These are phyloP conservation scores for Glandiceps talaboti DNA, from an alignment of 53 echinoderm and acorn worm species.

Conservation along the genomic window DNA sequence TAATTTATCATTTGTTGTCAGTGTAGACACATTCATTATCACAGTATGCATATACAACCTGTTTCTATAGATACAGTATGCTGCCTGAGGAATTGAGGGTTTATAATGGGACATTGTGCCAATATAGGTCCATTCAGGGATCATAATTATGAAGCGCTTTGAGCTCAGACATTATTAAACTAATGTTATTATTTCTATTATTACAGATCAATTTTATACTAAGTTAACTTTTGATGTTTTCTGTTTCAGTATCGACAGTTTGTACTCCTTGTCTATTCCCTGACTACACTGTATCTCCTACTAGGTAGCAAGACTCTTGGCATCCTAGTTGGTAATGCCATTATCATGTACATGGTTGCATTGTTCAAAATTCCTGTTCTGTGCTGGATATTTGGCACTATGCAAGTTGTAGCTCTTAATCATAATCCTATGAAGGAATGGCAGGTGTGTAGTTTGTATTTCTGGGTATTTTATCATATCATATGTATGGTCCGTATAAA, in stretches of 20 bases:
- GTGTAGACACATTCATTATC: no score
- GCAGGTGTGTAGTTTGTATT: conserved; percentile 33
- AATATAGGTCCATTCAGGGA: no score
- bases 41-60: not conserved
- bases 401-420: conserved; percentile 13
- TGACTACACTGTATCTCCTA: conserved; percentile 5
- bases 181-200: no score
- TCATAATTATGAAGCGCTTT: no score
- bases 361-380: conserved; percentile 9
- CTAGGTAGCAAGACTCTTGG: conserved; percentile 11
- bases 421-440: not conserved
- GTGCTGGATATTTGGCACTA: conserved; percentile 21
- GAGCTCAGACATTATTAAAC: no score
- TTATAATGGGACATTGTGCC: not conserved
- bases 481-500: no score
- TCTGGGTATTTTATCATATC: no score
- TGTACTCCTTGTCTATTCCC: conserved; percentile 12
- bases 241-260: conserved; percentile 16
- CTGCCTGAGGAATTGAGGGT: not conserved
- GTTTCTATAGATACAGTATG: not conserved
- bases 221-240: not conserved
- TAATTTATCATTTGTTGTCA: no score
- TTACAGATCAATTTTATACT: no score
- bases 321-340: conserved; percentile 16
- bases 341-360: conserved; percentile 26